A percentile compares a stretch with the other conserved stretches of the same genome.
These are phyloP conservation scores for Psix sp. DNA, from an alignment of 1,140 invertebrate genomes.

Conservation along the genomic window DNA sequence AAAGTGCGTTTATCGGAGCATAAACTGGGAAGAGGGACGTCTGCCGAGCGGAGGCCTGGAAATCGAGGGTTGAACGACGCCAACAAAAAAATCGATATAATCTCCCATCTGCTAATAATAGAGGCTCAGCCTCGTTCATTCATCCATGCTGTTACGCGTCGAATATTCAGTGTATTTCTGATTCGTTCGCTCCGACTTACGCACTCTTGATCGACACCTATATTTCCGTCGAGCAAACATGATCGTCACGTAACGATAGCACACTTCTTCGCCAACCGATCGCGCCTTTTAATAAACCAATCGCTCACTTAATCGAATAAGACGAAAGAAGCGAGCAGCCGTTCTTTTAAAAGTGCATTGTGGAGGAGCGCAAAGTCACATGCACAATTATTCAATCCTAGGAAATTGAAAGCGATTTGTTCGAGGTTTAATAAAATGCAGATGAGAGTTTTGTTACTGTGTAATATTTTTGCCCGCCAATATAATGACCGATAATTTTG, in stretches of 20 bases:
- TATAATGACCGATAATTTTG: constrained; percentile 10
- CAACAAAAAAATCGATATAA: constrained; percentile 74
- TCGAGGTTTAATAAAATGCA: too few species aligned
- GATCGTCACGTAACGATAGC: constrained; percentile 13
- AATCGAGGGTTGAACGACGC: constrained; percentile 60
- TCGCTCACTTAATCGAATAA: not conserved
- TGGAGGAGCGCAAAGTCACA: too few species aligned
- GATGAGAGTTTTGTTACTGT: too few species aligned
- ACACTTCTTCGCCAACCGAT: constrained; percentile 11
- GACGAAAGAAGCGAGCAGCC: too few species aligned
- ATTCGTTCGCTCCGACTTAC: constrained; percentile 39
- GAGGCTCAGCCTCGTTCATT: constrained; percentile 71
- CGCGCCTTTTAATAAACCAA: constrained; percentile 14
- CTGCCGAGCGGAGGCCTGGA: constrained; percentile 50
- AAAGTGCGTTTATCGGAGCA: constrained; percentile 71
- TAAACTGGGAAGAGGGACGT: constrained; percentile 66
- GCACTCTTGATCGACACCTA: constrained; percentile 45
- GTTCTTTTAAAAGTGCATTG: too few species aligned
- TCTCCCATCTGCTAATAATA: constrained; percentile 76
- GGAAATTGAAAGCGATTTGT: too few species aligned
- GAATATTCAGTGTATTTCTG: constrained; percentile 55
- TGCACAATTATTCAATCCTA: too few species aligned
- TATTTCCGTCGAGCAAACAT: constrained; percentile 22
- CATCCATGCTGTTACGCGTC: constrained; percentile 64
- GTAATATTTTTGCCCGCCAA: not conserved